Conservation (phyloP, 1,140 invertebrate genomes). For the Eriosoma lanigerum region DNA sequence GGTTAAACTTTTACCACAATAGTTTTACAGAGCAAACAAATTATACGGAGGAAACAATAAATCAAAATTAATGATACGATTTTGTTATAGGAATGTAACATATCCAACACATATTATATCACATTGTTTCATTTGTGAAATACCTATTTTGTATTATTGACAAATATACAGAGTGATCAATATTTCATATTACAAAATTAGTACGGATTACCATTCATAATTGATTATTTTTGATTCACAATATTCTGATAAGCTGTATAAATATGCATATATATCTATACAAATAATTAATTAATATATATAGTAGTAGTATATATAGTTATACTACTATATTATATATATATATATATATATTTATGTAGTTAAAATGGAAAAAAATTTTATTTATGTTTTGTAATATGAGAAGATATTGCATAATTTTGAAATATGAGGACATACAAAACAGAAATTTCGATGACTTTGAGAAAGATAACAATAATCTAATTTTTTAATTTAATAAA, state of each 20-base stretch:
- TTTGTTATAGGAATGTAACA: not conserved
- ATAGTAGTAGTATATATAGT: too few relatives aligned
- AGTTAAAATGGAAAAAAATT: not conserved
- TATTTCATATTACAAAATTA: too few relatives aligned
- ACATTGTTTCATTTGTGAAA: not conserved
- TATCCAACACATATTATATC: not conserved
- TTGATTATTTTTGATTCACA: too few relatives aligned
- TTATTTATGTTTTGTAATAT: not conserved
- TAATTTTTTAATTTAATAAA: not conserved
- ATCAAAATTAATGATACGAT: not conserved
- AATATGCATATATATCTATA: too few relatives aligned
- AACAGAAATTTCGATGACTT: not conserved
- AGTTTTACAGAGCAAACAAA: not conserved
- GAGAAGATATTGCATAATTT: too few relatives aligned
- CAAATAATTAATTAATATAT: too few relatives aligned
- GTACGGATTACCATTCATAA: too few relatives aligned
- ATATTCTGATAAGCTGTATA: too few relatives aligned
- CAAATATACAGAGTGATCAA: too few relatives aligned
- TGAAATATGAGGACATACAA: too few relatives aligned
- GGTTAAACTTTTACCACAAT: not conserved
- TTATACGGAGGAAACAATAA: not conserved
- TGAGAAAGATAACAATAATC: not conserved
- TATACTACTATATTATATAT: not conserved
- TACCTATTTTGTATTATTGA: not conserved
- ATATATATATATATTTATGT: not conserved